Evolutionary conservation across 2,888 invertebrate genomes (phyloP).

Genomic region (Epistrophe eligans): DNA sequence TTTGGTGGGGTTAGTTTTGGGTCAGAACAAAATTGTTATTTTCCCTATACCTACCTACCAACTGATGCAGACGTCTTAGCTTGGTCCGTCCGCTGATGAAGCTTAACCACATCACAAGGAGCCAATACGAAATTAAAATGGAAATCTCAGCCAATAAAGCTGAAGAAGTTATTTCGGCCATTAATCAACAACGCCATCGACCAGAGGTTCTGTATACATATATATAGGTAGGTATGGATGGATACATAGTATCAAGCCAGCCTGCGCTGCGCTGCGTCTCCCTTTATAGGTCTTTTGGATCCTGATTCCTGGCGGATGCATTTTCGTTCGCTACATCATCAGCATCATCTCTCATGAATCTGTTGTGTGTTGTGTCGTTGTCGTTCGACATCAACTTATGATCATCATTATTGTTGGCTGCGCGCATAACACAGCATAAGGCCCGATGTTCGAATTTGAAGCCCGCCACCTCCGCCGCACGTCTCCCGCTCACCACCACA

Average conservation of each 20-base stretch:
- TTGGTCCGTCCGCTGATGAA: not conserved
- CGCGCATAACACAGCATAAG: slow-evolving; percentile 71
- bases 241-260: slow-evolving; percentile 8
- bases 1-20: slow-evolving; percentile 49
- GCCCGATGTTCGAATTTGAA: slow-evolving; percentile 46
- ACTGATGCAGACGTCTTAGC: not conserved
- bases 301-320: slow-evolving; percentile 33
- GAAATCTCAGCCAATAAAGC: slow-evolving; percentile 78
- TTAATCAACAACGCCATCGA: slow-evolving; percentile 78
- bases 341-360: slow-evolving; percentile 76
- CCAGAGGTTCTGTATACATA: slow-evolving; percentile 29
- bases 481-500: slow-evolving; percentile 23
- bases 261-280: not conserved
- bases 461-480: slow-evolving; percentile 20
- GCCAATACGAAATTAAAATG: slow-evolving; percentile 75
- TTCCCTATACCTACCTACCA: not conserved
- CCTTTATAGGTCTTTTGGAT: not conserved
- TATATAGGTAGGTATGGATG: slow-evolving; percentile 13
- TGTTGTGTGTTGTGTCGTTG: slow-evolving; percentile 76
- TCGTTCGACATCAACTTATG: slow-evolving; percentile 76
- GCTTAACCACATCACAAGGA: slow-evolving; percentile 27
- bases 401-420: slow-evolving; percentile 76
- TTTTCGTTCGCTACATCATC: slow-evolving; percentile 66
- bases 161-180: slow-evolving; percentile 78
- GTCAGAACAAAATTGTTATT: slow-evolving; percentile 24